Base-by-base conservation (phyloP, 2,797 vertebrate genomes). In the Alca torda region DNA sequence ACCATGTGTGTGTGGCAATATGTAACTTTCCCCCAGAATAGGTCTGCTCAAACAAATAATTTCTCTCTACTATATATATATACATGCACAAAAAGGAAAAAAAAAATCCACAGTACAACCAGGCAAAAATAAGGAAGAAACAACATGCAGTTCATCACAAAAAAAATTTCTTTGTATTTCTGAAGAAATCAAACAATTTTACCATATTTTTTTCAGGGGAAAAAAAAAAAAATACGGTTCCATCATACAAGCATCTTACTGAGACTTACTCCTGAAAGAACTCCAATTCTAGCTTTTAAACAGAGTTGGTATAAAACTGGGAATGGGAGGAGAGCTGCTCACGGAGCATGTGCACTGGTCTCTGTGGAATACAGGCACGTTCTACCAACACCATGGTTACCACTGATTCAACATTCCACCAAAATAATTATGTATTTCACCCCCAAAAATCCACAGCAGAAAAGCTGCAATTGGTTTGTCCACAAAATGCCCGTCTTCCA, bases 11-110 rank as follows among this genome's bases (percentile, higher is more conserved):
- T 69, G 48, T 25, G 61, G 82, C 51, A 93, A 73, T 26, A 50
- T 2, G 2, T 19, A 28, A 5, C 51, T 80, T 25, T 54, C 31
- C 50, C 43, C 43, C n/a, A 39, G 30, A 77, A 51, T 8, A 53
- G 37, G 33, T 50, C 73, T 90, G 35, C 25, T 79, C 63, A 72
- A 80, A 68, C 68, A 94, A 89, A 76, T 45, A 0, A 41, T 69
- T 68, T 57, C 10, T 57, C 28, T 77, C 17, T 48, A 25, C 35
- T 31, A 24, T 13, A 13, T 24, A 18, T 2, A 30, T 6, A 26
- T 3, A 26, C 1, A 50, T 1, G 37, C 5, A 43, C 10, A 63
- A 3, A 19, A 11, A 15, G 11, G 31, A 10, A 18, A 1, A 26
- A 35, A 70, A 13, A 17, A 18, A 51, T 25, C 26, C 25, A 39